Conservation (phyloP, 2,888 invertebrate genomes). For the Diaprepes abbreviatus region DNA sequence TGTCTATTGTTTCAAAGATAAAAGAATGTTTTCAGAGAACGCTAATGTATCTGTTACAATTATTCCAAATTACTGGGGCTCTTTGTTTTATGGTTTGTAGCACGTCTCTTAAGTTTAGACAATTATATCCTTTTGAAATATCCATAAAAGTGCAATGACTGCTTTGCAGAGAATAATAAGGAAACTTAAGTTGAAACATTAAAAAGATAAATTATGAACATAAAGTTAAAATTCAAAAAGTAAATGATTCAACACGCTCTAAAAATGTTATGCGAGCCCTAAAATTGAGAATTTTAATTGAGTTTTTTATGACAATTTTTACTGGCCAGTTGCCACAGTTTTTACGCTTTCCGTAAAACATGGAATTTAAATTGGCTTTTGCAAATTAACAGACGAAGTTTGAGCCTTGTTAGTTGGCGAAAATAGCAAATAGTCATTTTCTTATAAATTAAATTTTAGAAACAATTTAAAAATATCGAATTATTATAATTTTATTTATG, state of each 20-base stretch:
- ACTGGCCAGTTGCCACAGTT: neutral
- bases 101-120: neutral
- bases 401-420: no score
- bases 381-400: neutral
- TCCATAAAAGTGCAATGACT: neutral
- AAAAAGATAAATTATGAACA: constrained; percentile 36
- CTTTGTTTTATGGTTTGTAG: neutral
- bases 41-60: neutral
- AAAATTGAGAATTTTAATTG: neutral
- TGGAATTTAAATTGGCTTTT: neutral
- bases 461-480: no score
- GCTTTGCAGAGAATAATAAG: constrained; percentile 24
- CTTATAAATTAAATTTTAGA: no score
- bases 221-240: constrained; percentile 29
- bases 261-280: neutral
- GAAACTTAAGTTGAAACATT: constrained; percentile 12
- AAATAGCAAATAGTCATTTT: no score
- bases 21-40: neutral
- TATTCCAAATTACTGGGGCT: neutral
- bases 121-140: constrained; percentile 1
- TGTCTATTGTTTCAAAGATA: no score
- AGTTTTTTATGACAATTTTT: neutral
- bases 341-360: neutral
- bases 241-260: constrained; percentile 11
- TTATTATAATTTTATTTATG: no score